phyloP scores from a whole-genome alignment of 1,140 invertebrate genomes.

The Drosophila arizonae region DNA sequence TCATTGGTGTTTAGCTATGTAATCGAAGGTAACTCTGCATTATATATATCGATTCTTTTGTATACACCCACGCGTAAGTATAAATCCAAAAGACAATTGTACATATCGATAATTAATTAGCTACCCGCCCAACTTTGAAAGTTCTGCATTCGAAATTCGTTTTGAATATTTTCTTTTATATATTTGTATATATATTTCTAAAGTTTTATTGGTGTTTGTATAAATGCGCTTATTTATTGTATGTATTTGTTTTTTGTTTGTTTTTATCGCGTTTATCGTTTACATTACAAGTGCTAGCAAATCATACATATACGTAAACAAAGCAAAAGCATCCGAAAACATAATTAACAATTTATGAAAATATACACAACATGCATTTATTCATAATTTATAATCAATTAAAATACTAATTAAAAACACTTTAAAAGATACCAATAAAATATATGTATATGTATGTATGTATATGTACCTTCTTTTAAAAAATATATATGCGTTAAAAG shows the following conservation, averaged over 20 bases:
- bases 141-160: background rate
- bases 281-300: constrained; percentile 48
- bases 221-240: constrained; percentile 63
- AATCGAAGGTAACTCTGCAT: background rate
- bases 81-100: no score
- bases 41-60: constrained; percentile 3
- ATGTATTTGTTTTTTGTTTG: constrained; percentile 18
- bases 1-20: no score
- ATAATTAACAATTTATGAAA: constrained; percentile 51
- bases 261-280: constrained; percentile 27
- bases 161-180: background rate
- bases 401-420: constrained; percentile 59
- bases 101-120: background rate
- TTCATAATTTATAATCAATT: constrained; percentile 53
- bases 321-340: constrained; percentile 46
- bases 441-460: constrained; percentile 28
- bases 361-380: constrained; percentile 59
- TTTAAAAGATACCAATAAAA: constrained; percentile 54
- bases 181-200: constrained; percentile 45
- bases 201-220: constrained; percentile 56
- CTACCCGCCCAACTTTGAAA: background rate
- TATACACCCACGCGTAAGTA: no score
- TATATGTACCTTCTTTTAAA: constrained; percentile 33
- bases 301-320: constrained; percentile 39
- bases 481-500: constrained; percentile 46